Conservation (phyloP, 2,888 invertebrate species). For the Himalopsyche kuldschensis region DNA sequence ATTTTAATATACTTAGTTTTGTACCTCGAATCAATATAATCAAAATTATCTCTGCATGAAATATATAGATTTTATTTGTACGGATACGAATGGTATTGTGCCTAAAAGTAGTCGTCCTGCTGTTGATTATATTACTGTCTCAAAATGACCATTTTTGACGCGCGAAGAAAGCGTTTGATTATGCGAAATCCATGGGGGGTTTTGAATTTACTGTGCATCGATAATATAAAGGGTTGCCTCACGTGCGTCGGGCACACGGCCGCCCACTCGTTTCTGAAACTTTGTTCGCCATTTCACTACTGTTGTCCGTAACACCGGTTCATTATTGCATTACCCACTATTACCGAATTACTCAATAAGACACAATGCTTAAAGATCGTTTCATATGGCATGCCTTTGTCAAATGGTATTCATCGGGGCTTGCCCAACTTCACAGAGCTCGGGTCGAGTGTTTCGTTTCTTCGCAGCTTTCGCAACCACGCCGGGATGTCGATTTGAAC, state of each 20-base stretch:
- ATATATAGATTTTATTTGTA: too few relatives aligned
- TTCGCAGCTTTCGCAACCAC: slow-evolving; percentile 16
- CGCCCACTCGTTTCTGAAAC: background rate
- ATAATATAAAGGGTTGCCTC: background rate
- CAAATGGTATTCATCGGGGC: slow-evolving; percentile 17
- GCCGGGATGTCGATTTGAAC: slow-evolving; percentile 17
- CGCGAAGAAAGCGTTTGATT: background rate
- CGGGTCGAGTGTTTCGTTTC: slow-evolving; percentile 17
- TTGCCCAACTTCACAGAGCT: slow-evolving; percentile 1
- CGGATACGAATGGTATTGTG: too few relatives aligned
- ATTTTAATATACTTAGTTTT: too few relatives aligned
- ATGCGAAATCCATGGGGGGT: background rate
- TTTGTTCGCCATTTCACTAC: background rate
- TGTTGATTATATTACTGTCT: too few relatives aligned
- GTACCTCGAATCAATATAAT: too few relatives aligned
- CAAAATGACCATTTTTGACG: too few relatives aligned
- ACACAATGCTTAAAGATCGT: slow-evolving; percentile 26
- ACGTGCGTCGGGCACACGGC: background rate
- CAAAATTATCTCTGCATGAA: too few relatives aligned
- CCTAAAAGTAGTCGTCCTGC: too few relatives aligned
- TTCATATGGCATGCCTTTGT: slow-evolving; percentile 27
- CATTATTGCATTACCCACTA: slow-evolving; percentile 19
- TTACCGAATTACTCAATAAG: slow-evolving; percentile 27
- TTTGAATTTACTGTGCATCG: too few relatives aligned
- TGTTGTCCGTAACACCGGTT: background rate